Conservation (phyloP, 64 coral and sea anemone species). For the Stichodactyla helianthus region DNA sequence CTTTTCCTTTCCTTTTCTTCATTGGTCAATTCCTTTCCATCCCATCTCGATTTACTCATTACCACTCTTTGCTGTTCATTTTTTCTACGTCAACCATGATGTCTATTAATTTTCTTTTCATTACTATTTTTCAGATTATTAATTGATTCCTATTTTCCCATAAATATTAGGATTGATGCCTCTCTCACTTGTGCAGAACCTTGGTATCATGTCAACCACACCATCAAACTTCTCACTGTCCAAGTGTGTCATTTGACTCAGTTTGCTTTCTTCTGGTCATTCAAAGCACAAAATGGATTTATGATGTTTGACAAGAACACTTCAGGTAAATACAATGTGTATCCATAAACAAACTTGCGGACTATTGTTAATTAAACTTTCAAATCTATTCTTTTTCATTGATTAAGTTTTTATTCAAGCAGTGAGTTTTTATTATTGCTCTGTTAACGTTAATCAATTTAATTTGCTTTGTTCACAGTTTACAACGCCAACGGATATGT, state of each 20-base stretch:
- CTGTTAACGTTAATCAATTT: no score
- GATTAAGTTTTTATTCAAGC: not conserved
- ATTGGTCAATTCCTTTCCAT: no score
- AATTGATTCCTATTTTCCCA: no score
- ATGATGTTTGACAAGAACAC: constrained; percentile 70
- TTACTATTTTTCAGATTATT: no score
- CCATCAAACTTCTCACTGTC: constrained; percentile 68
- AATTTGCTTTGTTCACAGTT: constrained; percentile 34
- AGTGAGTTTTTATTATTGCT: not conserved
- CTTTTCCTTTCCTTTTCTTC: no score
- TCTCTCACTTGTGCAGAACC: constrained; percentile 64
- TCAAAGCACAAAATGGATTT: constrained; percentile 51
- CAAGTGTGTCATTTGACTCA: constrained; percentile 82
- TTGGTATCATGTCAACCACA: constrained; percentile 74
- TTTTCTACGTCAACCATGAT: not conserved
- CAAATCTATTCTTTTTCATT: not conserved
- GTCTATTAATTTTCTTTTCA: not conserved
- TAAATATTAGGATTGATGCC: constrained; percentile 57
- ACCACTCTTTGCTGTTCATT: not conserved
- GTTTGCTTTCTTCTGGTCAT: constrained; percentile 87
- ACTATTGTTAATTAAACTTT: no score
- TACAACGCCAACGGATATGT: constrained; percentile 36
- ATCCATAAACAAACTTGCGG: no score
- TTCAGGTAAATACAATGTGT: constrained; percentile 35
- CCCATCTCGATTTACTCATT: no score